Evolutionary conservation across 1,140 invertebrate genomes (phyloP), one percentile per base, ranked within the genome.

Genomic region (Zaprionus tsacasi): DNA sequence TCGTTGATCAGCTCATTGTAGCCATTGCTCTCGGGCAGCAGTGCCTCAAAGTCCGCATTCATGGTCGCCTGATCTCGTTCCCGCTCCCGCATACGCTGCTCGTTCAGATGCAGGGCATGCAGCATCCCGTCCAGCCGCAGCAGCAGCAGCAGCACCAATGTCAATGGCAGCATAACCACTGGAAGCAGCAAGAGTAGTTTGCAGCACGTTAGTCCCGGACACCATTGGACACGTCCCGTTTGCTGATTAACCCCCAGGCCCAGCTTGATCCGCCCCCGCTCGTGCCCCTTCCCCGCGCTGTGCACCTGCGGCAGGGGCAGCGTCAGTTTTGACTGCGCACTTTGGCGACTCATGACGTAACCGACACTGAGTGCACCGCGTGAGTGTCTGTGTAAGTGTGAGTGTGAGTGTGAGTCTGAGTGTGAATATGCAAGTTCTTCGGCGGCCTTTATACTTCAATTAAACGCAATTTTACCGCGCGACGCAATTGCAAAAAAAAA

Each of bases 221-320:
- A 92, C 91, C 91, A 92, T 56, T 92, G 91, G n/a, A 92, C 57
- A 3, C 91, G 91, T 17, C 91, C 91, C 6, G 88, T 92, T n/a
- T 79, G 82, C 60, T 79, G 73, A 61, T 92, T 92, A 8, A 92
- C 82, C 8, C 91, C 91, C 27, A 92, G 60, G 5, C 83, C 79
- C 59, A 92, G 54, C 48, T 79, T 87, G 7, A 86, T 67, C n/a
- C 78, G 59, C 3, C 21, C 21, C 21, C 70, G 70, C 21, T 25
- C 21, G 8, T n/a, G 54, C n/a, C 63, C 48, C 3, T 30, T 10
- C n/a, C 36, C 2, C 36, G 33, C 59, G 52, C 63, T 11, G 27
- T 30, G 27, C 27, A 30, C 27, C 10, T 12, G 57, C 40, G 43
- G 25, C 45, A 50, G 40, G 21, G 80, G 85, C 74, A 89, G 73